phyloP scores from a whole-genome alignment of 2,797 vertebrate species.

The Syngnathus rostellatus region DNA sequence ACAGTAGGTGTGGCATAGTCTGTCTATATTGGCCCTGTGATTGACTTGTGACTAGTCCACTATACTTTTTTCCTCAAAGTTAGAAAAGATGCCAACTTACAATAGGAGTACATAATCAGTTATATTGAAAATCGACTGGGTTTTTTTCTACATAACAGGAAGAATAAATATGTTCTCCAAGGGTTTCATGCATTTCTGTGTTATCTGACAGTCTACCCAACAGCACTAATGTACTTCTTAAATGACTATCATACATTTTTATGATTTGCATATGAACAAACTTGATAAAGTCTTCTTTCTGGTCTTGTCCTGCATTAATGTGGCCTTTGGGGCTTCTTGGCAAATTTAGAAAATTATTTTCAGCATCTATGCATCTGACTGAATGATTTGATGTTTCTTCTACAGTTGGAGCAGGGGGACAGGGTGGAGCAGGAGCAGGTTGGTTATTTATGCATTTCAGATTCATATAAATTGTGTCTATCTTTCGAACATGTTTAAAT shows the following conservation, averaged over 20 bases:
- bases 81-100: no score
- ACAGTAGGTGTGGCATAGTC: no score
- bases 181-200: not conserved
- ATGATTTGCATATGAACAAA: not conserved
- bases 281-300: not conserved
- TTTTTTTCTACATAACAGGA: not conserved
- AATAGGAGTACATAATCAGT: no score
- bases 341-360: not conserved
- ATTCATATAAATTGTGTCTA: not conserved
- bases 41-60: no score
- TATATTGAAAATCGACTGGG: no score
- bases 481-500: constrained; percentile 1
- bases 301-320: not conserved
- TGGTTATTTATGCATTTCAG: constrained; percentile 3
- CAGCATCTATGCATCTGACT: constrained; percentile 10
- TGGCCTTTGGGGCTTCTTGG: not conserved
- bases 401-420: constrained; percentile 47
- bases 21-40: no score
- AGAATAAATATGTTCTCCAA: not conserved
- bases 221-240: no score
- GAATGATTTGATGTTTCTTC: constrained; percentile 12
- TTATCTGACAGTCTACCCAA: not conserved
- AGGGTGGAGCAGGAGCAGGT: constrained; percentile 42
- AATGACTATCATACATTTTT: not conserved
- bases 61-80: no score